A percentile compares a stretch with the other conserved stretches of the same genome.
Conservation (phyloP, 2,797 vertebrate species). For the Phoebastria nigripes region DNA sequence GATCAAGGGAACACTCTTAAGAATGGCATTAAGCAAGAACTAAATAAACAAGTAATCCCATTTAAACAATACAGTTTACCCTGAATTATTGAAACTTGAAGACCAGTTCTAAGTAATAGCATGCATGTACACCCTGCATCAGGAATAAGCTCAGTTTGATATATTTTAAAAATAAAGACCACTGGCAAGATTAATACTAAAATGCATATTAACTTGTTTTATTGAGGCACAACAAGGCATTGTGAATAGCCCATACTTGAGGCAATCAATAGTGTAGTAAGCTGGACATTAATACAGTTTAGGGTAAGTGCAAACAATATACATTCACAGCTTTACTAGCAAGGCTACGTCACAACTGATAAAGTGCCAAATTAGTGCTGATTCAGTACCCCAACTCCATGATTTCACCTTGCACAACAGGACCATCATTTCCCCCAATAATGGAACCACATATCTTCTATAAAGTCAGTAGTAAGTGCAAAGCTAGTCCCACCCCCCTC, state of each 20-base stretch:
- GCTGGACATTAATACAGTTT: conserved; percentile 74
- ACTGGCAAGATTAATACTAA: conserved; percentile 61
- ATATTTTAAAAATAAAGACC: neutral
- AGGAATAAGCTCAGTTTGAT: neutral
- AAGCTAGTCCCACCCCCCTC: conserved; percentile 62
- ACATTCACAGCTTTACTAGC: conserved; percentile 83
- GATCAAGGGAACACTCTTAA: neutral
- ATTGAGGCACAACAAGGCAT: conserved; percentile 86
- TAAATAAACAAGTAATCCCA: neutral
- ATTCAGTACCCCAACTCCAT: conserved; percentile 71
- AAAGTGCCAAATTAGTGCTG: conserved; percentile 80
- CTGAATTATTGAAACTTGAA: neutral
- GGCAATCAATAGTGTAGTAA: conserved; percentile 75
- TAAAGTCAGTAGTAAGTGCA: conserved; percentile 63
- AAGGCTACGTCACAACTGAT: conserved; percentile 78
- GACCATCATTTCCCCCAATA: conserved; percentile 59
- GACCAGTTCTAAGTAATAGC: neutral
- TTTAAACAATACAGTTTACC: neutral
- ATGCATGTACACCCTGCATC: neutral
- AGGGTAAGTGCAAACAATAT: conserved; percentile 79
- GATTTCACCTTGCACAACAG: conserved; percentile 69
- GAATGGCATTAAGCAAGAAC: neutral
- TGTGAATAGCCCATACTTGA: conserved; percentile 74
- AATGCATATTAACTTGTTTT: conserved; percentile 79
- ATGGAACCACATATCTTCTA: conserved; percentile 56